Evolutionary conservation across 2,113 vertebrate species (phyloP).

Genomic region (Hiodon alosoides): DNA sequence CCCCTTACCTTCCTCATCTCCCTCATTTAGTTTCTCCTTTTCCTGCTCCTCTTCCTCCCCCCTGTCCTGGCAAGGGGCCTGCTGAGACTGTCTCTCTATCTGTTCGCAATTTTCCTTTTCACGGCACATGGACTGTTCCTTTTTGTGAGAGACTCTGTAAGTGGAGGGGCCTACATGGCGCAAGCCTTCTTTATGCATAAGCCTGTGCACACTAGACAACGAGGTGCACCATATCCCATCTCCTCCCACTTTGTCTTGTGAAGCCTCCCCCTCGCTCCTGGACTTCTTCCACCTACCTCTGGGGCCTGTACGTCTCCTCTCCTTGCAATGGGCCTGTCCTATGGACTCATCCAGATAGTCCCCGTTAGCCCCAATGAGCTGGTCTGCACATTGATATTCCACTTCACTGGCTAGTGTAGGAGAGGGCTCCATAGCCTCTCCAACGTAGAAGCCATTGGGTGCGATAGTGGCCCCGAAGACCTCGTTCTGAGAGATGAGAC

Average conservation of each 20-base stretch:
- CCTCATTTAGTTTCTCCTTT: background rate
- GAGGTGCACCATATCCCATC: slow-evolving; percentile 52
- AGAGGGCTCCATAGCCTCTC: slow-evolving; percentile 67
- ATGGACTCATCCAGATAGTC: slow-evolving; percentile 65
- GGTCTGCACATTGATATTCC: slow-evolving; percentile 66
- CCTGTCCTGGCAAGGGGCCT: background rate
- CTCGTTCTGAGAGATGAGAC: slow-evolving; percentile 90
- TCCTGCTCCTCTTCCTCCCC: slow-evolving; percentile 42
- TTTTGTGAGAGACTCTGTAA: slow-evolving; percentile 65
- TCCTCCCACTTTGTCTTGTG: slow-evolving; percentile 57
- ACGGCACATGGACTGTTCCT: slow-evolving; percentile 8
- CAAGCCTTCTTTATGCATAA: slow-evolving; percentile 60
- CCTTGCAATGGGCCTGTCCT: slow-evolving; percentile 62
- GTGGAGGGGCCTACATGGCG: slow-evolving; percentile 79
- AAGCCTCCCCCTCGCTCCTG: slow-evolving; percentile 60
- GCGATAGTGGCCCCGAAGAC: slow-evolving; percentile 87
- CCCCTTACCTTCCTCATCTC: slow-evolving; percentile 35
- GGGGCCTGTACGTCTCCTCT: slow-evolving; percentile 23
- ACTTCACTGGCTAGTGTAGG: slow-evolving; percentile 57
- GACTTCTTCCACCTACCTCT: slow-evolving; percentile 43
- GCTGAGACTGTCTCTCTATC: too few relatives aligned
- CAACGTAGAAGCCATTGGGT: slow-evolving; percentile 80
- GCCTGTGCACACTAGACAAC: slow-evolving; percentile 58
- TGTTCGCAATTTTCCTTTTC: too few relatives aligned
- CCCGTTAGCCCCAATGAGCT: slow-evolving; percentile 69